Evolutionary conservation across 2,888 invertebrate species (phyloP).

Genomic region (Prostheceraeus crozeri): DNA sequence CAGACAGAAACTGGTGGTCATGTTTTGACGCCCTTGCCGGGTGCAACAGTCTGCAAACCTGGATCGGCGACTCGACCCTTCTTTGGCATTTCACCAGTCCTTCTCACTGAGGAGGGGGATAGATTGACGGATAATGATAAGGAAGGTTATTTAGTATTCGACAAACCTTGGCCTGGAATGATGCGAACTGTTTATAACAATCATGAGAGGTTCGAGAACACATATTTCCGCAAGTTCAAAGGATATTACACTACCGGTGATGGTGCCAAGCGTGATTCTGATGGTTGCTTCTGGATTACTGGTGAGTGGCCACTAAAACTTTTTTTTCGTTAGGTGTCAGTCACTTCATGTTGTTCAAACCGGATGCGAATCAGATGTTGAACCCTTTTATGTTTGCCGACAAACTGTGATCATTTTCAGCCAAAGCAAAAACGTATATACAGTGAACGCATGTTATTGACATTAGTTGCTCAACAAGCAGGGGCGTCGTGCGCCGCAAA

Average conservation of each 20-base stretch:
- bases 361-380: too few species aligned
- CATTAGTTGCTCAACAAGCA: too few species aligned
- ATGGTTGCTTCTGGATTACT: slow-evolving; percentile 91
- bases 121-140: slow-evolving; percentile 62
- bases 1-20: slow-evolving; percentile 98
- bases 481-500: too few species aligned
- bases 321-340: too few species aligned
- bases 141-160: slow-evolving; percentile 87
- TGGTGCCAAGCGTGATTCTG: slow-evolving; percentile 80
- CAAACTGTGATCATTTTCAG: too few species aligned
- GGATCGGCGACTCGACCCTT: slow-evolving; percentile 96
- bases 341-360: too few species aligned
- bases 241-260: slow-evolving; percentile 97
- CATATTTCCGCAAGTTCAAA: slow-evolving; percentile 57
- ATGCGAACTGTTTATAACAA: slow-evolving; percentile 87
- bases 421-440: too few species aligned
- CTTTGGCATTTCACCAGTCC: slow-evolving; percentile 82
- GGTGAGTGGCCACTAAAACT: slow-evolving; percentile 61
- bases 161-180: slow-evolving; percentile 93
- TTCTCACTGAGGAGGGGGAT: slow-evolving; percentile 78
- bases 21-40: slow-evolving; percentile 86
- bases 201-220: slow-evolving; percentile 63
- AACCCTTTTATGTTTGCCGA: too few species aligned
- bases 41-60: slow-evolving; percentile 91
- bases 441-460: too few species aligned